Base-by-base conservation (phyloP, 2,113 vertebrate genomes). In the Parus major region DNA sequence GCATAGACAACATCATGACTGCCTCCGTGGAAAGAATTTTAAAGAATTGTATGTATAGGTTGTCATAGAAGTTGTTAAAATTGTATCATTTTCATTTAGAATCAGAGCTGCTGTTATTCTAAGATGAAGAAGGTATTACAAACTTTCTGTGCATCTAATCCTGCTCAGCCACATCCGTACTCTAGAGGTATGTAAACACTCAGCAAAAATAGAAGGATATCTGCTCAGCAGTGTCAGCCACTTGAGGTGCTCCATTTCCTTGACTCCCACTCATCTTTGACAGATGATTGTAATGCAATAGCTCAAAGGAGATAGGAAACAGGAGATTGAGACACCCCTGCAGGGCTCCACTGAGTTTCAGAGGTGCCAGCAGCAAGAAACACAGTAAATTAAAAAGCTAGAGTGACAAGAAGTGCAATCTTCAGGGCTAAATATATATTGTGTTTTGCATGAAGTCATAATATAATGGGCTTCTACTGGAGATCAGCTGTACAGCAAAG, bases 191-290 rank as follows among this genome's bases (percentile, higher is more conserved):
- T 57, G 39, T 66, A 84, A 85, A 85, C 49, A 86, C 50, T 71
- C 53, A 61, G 33, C 71, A 92, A 82, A 94, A 95, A 88, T 50
- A 95, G 93, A 88, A 85, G 49, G 42, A 5, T 92, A 86, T 83
- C 79, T 90, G 63, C 76, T 86, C 50, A 94, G 55, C 82, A 80
- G 39, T 50, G 79, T 66, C 85, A 90, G 85, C 46, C 64, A 93
- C 90, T 93, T 47, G 64, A 97, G 47, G 55, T 73, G 82, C 82
- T 88, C 82, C 88, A 66, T 93, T 83, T 92, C 86, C 73, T 72
- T 90, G 53, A 93, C 57, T 85, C 80, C 23, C 0, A 1, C 27
- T 83, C 92, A 78, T 92, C 75, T 94, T 83, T 97, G 90, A 86
- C 92, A 93, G 50, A 66, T 70, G 35, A 82, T 28, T 90, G 82